Base-by-base conservation (phyloP, 2,888 invertebrate species). In the Linnaemya vulpina region DNA sequence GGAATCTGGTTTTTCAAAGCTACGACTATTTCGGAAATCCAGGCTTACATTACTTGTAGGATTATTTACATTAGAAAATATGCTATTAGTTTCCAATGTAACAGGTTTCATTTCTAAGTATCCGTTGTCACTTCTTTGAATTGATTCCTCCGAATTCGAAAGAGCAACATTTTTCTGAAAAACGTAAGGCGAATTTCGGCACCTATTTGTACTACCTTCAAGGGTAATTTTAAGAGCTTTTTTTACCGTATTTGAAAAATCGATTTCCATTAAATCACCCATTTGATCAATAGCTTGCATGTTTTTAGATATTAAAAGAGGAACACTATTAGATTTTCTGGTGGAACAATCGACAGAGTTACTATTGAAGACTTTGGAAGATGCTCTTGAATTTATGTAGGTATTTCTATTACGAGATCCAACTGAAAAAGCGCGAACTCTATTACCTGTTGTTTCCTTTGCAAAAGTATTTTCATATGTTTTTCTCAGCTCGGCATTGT, bases 401-500 rank as follows among this genome's bases (percentile, higher is more conserved):
- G 91, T 90, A 70, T 90, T 92, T 88, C 94, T 94, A 8, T 94
- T 93, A 86, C 94, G 94, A 86, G 95, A 95, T 30, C 97, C 97
- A 70, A 96, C 96, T 75, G 96, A 96, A 92, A 95, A 96, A 8
- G 96, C 96, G 87, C 96, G 94, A 62, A 95, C 95, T 73, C 96
- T 93, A 51, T 94, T 93, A 20, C 22, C 11, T 20, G 58, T 20
- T 74, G 86, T 90, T 49, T 93, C 91, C 70, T 89, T 90, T 87
- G 94, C 94, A 17, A 91, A 90, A 9, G 93, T 93, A 84, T 93
- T 92, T 70, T 96, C 95, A 3, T 96, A 96, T 87, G 96, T 94
- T 75, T 97, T 97, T 25, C 97, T 97, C 86, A 97, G 96, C 35
- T 97, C 97, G 93, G 97, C 97, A 1, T 97, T 95, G 87, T 97